phyloP scores from a whole-genome alignment of 2,113 vertebrate species.

The Crotalus horridus region DNA sequence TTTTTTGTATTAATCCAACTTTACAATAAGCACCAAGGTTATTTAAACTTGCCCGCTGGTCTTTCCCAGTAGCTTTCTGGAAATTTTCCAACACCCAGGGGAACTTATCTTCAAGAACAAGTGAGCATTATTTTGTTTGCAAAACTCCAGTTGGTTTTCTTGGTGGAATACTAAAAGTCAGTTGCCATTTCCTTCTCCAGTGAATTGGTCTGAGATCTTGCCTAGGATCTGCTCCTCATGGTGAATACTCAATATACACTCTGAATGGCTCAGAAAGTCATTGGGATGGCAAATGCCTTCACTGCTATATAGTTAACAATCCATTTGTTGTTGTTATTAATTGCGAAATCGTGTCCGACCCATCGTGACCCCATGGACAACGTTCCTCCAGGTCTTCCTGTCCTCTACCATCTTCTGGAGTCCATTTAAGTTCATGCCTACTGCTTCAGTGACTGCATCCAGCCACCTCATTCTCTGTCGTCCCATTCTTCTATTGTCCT shows the following conservation, averaged over 20 bases:
- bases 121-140: background rate
- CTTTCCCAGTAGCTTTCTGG: background rate
- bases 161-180: background rate
- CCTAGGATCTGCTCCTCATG: background rate
- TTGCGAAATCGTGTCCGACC: too few relatives aligned
- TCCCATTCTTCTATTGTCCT: too few relatives aligned
- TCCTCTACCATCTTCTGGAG: too few relatives aligned
- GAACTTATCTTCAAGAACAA: background rate
- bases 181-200: background rate
- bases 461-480: too few relatives aligned
- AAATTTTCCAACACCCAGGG: background rate
- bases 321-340: too few relatives aligned
- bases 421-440: too few relatives aligned
- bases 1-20: background rate
- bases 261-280: background rate
- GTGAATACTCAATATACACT: background rate
- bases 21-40: background rate
- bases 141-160: background rate
- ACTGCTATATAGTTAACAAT: background rate
- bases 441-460: too few relatives aligned
- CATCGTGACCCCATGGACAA: too few relatives aligned
- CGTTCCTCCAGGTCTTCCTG: too few relatives aligned
- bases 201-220: background rate
- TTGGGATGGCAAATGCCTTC: background rate
- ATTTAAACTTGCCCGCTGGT: background rate